These are phyloP conservation scores for Rhegmatorhina hoffmannsi DNA, from an alignment of 2,113 vertebrate species.

Conservation along the genomic window DNA sequence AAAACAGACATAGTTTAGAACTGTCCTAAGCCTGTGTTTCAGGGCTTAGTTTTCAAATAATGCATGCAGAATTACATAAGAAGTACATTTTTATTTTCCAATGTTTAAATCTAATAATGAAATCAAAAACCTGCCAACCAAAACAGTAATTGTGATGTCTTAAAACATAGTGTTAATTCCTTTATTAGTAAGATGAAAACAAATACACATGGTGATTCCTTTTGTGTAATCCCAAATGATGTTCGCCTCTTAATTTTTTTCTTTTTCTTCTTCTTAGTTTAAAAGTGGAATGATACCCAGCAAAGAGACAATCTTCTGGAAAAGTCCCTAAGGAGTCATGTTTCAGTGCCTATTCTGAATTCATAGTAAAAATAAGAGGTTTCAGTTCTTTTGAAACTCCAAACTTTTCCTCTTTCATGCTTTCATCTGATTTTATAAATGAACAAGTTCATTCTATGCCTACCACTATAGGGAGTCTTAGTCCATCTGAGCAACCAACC, in stretches of 20 bases:
- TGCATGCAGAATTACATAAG: not conserved
- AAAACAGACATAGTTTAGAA: not conserved
- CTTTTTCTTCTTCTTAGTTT: slow-evolving; percentile 54
- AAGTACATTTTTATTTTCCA: not conserved
- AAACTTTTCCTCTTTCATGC: slow-evolving; percentile 63
- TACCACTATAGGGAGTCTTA: slow-evolving; percentile 49
- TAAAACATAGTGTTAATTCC: not conserved
- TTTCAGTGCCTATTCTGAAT: slow-evolving; percentile 85
- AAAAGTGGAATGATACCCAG: slow-evolving; percentile 62
- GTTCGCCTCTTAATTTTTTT: not conserved
- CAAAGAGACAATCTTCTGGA: slow-evolving; percentile 82
- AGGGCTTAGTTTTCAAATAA: not conserved
- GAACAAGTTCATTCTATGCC: slow-evolving; percentile 55
- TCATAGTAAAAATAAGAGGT: slow-evolving; percentile 70
- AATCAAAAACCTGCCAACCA: not conserved
- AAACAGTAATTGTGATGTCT: not conserved
- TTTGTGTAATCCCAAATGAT: not conserved
- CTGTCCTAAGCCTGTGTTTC: not conserved
- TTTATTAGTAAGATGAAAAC: not conserved
- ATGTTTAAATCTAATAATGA: not conserved
- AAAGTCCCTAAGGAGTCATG: slow-evolving; percentile 75
- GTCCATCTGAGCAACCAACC: slow-evolving; percentile 61
- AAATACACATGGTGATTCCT: not conserved
- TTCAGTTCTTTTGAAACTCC: slow-evolving; percentile 81
- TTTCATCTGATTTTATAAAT: slow-evolving; percentile 74